phyloP scores from a whole-genome alignment of 2,113 vertebrate species.

The Mustela nigripes region DNA sequence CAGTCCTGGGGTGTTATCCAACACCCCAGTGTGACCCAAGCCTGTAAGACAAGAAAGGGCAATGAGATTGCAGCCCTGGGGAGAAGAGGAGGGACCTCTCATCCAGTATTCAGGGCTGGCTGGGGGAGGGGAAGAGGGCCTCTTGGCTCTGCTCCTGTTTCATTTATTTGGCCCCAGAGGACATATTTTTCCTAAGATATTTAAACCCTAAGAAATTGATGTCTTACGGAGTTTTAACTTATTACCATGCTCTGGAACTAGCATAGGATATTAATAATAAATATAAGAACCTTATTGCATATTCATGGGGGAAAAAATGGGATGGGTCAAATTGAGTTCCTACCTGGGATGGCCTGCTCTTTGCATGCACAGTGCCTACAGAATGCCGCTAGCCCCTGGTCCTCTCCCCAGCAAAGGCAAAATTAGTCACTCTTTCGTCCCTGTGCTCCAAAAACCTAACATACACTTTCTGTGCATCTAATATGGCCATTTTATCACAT shows the following conservation, averaged over 20 bases:
- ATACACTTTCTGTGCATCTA: background rate
- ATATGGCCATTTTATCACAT: background rate
- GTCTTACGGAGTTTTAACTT: background rate
- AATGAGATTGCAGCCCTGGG: fast-evolving
- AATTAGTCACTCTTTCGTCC: background rate
- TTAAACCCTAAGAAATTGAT: background rate
- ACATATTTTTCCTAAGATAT: background rate
- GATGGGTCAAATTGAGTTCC: background rate
- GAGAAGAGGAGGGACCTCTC: fast-evolving
- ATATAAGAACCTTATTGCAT: background rate
- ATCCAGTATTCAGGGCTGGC: background rate
- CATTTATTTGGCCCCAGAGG: background rate
- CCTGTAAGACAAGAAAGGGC: background rate
- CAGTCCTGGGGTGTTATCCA: background rate
- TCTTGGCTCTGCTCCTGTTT: background rate
- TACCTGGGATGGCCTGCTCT: too few species aligned
- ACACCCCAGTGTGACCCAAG: fast-evolving
- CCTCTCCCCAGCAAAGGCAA: fast-evolving
- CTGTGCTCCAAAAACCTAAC: background rate
- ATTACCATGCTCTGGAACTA: background rate
- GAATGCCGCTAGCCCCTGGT: background rate
- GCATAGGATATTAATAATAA: background rate
- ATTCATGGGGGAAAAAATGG: background rate
- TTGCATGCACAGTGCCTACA: fast-evolving
- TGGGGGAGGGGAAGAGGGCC: background rate